Evolutionary conservation across 2,797 vertebrate species (phyloP).

Genomic region (Zalophus californianus): DNA sequence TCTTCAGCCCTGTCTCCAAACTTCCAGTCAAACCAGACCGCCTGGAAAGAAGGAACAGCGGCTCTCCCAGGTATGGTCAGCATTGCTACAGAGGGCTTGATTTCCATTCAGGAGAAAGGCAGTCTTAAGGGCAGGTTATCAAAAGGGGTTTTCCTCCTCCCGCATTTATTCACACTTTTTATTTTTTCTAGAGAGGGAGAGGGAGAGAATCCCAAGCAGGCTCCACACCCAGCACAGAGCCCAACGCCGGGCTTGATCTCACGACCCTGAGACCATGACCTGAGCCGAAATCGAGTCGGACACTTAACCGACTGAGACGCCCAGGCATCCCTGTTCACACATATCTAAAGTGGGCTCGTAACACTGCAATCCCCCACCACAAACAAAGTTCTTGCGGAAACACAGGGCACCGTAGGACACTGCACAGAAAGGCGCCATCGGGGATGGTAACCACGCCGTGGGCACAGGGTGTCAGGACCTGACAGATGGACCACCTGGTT

Average conservation of each 20-base stretch:
- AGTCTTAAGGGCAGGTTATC: background rate
- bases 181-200: background rate
- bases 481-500: background rate
- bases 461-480: too few relatives aligned
- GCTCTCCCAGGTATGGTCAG: background rate
- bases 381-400: background rate
- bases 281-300: background rate
- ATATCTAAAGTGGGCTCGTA: background rate
- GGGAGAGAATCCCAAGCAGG: background rate
- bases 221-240: background rate
- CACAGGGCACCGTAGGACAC: background rate
- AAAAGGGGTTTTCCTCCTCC: background rate
- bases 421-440: background rate
- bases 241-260: background rate
- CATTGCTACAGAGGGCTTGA: too few relatives aligned
- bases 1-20: background rate
- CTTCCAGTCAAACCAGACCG: constrained; percentile 39
- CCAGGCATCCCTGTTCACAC: background rate
- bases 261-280: background rate
- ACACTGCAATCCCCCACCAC: background rate
- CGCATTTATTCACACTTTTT: background rate
- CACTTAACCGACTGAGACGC: background rate
- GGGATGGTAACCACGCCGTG: background rate
- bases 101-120: background rate
- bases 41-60: background rate